These are phyloP conservation scores for Sula dactylatra DNA, from an alignment of 2,113 vertebrate genomes.

Conservation along the genomic window DNA sequence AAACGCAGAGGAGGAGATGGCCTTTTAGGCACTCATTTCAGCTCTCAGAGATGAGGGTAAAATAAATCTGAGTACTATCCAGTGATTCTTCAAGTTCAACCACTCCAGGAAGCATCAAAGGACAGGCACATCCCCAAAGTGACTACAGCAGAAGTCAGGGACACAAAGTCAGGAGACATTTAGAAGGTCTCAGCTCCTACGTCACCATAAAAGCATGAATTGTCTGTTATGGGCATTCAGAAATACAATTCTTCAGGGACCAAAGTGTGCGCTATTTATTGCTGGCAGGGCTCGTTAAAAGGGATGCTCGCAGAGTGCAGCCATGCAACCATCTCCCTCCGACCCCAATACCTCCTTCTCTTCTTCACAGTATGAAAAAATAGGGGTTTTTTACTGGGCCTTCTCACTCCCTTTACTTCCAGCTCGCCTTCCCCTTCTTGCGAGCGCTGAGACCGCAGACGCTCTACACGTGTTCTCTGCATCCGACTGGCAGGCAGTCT, in stretches of 20 bases:
- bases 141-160: neutral
- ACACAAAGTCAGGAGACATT: neutral
- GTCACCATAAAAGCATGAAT: neutral
- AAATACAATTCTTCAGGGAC: neutral
- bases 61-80: neutral
- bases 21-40: neutral
- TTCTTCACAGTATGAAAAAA: neutral
- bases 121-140: neutral
- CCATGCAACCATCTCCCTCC: rapidly evolving
- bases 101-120: neutral
- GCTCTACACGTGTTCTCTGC: slow-evolving; percentile 38
- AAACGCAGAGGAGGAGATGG: neutral
- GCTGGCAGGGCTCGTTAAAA: neutral
- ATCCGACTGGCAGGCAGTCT: slow-evolving; percentile 52
- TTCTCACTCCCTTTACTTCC: neutral
- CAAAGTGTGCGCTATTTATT: neutral
- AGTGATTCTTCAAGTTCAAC: neutral
- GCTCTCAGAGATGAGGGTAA: neutral
- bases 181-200: neutral
- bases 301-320: neutral
- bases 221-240: neutral
- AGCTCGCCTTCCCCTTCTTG: slow-evolving; percentile 1
- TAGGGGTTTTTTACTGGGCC: neutral
- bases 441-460: neutral
- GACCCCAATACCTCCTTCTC: neutral